Evolutionary conservation across 1,140 invertebrate genomes (phyloP).

Genomic region (Coelopa frigida): DNA sequence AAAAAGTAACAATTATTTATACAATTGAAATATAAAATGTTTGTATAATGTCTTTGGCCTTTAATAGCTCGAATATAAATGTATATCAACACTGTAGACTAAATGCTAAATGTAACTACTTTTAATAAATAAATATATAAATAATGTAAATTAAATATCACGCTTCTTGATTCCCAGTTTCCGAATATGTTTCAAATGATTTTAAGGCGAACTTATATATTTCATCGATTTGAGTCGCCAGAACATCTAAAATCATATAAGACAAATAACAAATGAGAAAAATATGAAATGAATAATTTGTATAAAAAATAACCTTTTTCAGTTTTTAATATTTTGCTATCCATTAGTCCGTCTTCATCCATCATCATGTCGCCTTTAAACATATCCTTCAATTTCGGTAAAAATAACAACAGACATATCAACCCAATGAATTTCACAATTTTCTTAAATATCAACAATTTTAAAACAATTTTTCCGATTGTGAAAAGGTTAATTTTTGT

Average conservation of each 20-base stretch:
- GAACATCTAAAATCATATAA: too few species aligned
- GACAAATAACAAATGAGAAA: too few species aligned
- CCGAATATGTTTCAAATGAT: constrained; percentile 16
- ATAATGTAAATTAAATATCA: too few species aligned
- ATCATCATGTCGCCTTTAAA: constrained; percentile 25
- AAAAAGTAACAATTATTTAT: too few species aligned
- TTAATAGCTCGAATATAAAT: too few species aligned
- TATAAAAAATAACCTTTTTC: constrained; percentile 24
- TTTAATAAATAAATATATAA: too few species aligned
- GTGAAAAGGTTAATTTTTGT: constrained; percentile 64
- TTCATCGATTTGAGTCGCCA: constrained; percentile 29
- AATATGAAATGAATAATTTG: constrained; percentile 18
- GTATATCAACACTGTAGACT: too few species aligned
- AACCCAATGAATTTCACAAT: constrained; percentile 68
- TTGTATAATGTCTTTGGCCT: too few species aligned
- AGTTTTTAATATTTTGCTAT: constrained; percentile 26
- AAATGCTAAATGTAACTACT: too few species aligned
- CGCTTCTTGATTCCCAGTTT: too few species aligned
- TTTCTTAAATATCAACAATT: constrained; percentile 68
- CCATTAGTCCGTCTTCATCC: constrained; percentile 24
- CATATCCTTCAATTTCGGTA: constrained; percentile 57
- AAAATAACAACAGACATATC: constrained; percentile 63
- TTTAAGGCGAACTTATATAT: constrained; percentile 26
- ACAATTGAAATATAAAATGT: too few species aligned
- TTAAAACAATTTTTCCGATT: constrained; percentile 63